These are phyloP conservation scores for Corvus cornix DNA, from an alignment of 2,113 vertebrate genomes.

Conservation along the genomic window DNA sequence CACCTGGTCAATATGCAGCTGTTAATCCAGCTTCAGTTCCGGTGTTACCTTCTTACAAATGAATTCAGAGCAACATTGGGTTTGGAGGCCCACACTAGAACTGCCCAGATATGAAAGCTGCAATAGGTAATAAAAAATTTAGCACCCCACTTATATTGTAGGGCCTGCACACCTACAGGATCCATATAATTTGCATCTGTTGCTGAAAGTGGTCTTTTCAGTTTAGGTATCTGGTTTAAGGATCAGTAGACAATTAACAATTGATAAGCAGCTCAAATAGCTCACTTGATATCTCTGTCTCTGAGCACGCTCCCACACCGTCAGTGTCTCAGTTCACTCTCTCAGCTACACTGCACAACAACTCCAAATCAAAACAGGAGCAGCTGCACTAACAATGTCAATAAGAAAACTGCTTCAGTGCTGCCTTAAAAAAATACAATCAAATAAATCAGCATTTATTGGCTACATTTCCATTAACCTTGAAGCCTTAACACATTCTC, in stretches of 20 bases:
- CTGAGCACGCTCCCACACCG: conserved; percentile 37
- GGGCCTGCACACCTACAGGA: conserved; percentile 28
- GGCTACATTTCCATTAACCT: background rate
- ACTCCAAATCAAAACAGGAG: conserved; percentile 65
- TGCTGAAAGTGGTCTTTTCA: conserved; percentile 69
- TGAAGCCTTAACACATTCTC: background rate
- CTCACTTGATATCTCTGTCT: conserved; percentile 62
- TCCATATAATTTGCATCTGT: conserved; percentile 71
- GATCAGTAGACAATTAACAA: conserved; percentile 79
- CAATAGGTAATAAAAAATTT: conserved; percentile 65
- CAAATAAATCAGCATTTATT: background rate
- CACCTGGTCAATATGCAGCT: background rate
- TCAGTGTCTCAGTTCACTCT: conserved; percentile 29
- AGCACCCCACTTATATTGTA: conserved; percentile 36
- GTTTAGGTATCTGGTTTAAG: conserved; percentile 75
- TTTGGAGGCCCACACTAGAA: background rate
- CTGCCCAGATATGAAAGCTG: conserved; percentile 2
- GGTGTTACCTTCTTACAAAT: background rate
- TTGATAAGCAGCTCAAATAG: conserved; percentile 75
- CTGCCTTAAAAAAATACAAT: background rate
- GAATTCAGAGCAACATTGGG: background rate
- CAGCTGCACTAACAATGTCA: background rate
- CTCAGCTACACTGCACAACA: conserved; percentile 31
- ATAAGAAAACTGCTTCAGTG: background rate
- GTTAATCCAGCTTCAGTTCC: background rate